Base-by-base conservation (phyloP, 35 echinoderm and acorn worm species). In the Apostichopus parvimensis region DNA sequence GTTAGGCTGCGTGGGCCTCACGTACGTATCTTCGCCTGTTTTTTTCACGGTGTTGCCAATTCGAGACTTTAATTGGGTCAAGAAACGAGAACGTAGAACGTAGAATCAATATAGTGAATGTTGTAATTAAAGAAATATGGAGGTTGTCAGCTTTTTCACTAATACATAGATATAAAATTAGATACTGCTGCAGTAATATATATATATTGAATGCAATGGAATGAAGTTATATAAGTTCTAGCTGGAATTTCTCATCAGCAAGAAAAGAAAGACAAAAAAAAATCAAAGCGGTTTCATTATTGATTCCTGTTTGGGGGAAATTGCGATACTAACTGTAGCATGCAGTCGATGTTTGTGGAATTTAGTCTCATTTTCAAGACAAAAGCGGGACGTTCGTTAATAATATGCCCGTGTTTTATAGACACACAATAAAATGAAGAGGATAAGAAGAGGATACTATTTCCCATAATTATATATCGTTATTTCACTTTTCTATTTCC, bases 71-170 rank as follows among this genome's bases (percentile, higher is more conserved):
- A 84, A 84, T 84, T 84, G 81, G 81, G 81, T 84, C 81, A 84
- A 58, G 81, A 58, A 84, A 84, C 57, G 81, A 84, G 81, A 58
- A 17, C 81, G 56, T 58, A 84, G 57, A 84, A 84, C n/a, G 55
- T n/a, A 22, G 56, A 84, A 84, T 84, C 81, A 21, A 84, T 84
- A 84, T 84, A 58, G 20, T 84, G 81, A 57, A 84, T 84, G 81
- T 84, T 58, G 81, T 84, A 84, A 84, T 84, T 84, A 84, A 84
- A 58, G 81, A 84, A 84, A 84, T 58, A 84, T 84, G 57, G 81
- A 84, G 81, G 56, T 84, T 84, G 81, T 56, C 81, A 84, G 81
- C 17, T 84, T 84, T 84, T 84, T 84, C 11, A 25, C 34, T 45
- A 45, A 59, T 15, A 59, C 58, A 84, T 11, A 84, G 53, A 58